Conservation (phyloP, 2,113 vertebrate species). For the Sinocyclocheilus anshuiensis region DNA sequence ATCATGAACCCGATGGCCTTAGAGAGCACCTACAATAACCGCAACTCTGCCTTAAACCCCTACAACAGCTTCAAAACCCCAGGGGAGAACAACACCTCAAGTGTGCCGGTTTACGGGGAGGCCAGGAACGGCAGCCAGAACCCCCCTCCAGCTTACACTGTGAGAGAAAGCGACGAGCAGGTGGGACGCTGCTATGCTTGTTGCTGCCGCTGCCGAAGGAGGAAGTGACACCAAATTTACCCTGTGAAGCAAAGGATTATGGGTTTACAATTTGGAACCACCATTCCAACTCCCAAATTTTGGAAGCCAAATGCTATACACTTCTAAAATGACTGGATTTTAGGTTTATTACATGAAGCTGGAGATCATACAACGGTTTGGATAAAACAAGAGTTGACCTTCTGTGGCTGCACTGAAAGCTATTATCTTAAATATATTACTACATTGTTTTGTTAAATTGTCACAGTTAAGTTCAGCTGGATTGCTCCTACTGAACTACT, state of each 20-base stretch:
- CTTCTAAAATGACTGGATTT: slow-evolving; percentile 21
- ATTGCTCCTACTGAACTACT: not conserved
- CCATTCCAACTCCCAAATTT: not conserved
- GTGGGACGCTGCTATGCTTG: slow-evolving; percentile 60
- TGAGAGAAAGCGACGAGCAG: slow-evolving; percentile 44
- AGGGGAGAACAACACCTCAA: slow-evolving; percentile 56
- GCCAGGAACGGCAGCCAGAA: slow-evolving; percentile 56
- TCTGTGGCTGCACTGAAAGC: not conserved
- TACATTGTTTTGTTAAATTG: slow-evolving; percentile 27
- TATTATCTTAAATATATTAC: slow-evolving; percentile 8
- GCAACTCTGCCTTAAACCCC: slow-evolving; percentile 69
- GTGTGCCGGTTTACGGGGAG: slow-evolving; percentile 59
- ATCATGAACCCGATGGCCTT: slow-evolving; percentile 67
- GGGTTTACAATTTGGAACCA: not conserved
- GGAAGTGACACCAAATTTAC: slow-evolving; percentile 31
- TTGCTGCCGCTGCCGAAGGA: slow-evolving; percentile 63
- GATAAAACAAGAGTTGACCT: not conserved
- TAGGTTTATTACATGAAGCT: not conserved
- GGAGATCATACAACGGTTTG: not conserved
- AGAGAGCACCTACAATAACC: slow-evolving; percentile 43
- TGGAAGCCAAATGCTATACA: not conserved
- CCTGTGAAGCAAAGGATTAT: too few relatives aligned
- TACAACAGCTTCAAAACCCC: slow-evolving; percentile 64
- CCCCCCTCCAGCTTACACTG: slow-evolving; percentile 38
- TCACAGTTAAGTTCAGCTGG: not conserved